Percentiles rank a stretch among this genome's conserved stretches.
Conservation (phyloP, 1,140 invertebrate species). For the Calliopsis andreniformis region DNA sequence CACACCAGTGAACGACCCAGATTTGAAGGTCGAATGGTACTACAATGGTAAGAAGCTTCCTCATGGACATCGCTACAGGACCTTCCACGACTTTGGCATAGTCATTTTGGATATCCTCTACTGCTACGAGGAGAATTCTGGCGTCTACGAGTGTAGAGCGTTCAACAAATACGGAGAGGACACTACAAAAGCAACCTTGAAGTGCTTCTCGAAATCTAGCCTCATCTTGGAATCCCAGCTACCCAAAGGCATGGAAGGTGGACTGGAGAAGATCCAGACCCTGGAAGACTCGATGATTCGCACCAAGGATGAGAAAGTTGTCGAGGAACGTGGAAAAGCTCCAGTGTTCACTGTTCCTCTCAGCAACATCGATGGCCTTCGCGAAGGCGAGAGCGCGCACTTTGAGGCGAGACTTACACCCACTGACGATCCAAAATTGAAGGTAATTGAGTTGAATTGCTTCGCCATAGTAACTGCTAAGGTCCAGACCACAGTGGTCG, state of each 20-base stretch:
- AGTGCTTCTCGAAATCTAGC: slow-evolving; percentile 94
- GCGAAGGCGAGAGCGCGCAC: slow-evolving; percentile 96
- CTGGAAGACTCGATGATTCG: slow-evolving; percentile 93
- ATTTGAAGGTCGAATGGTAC: slow-evolving; percentile 96
- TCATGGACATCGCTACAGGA: slow-evolving; percentile 96
- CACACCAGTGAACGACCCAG: slow-evolving; percentile 95
- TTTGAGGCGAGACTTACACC: slow-evolving; percentile 96
- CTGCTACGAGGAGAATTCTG: slow-evolving; percentile 98
- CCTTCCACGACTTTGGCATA: slow-evolving; percentile 98
- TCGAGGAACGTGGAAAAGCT: slow-evolving; percentile 89
- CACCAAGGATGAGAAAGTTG: slow-evolving; percentile 85
- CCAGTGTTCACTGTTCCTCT: slow-evolving; percentile 95
- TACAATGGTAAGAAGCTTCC: slow-evolving; percentile 96
- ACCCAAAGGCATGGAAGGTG: slow-evolving; percentile 95
- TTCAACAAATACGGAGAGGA: slow-evolving; percentile 96
- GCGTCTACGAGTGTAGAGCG: slow-evolving; percentile 95
- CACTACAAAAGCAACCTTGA: slow-evolving; percentile 91
- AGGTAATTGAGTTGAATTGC: slow-evolving; percentile 80
- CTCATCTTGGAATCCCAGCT: slow-evolving; percentile 97
- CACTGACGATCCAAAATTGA: slow-evolving; percentile 96
- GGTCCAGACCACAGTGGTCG: too few relatives aligned
- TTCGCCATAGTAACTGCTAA: neutral
- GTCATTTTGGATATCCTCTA: slow-evolving; percentile 98
- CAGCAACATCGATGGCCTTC: slow-evolving; percentile 91
- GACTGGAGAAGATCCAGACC: slow-evolving; percentile 94